Conservation (phyloP, 53 echinoderm and acorn worm genomes). For the Zoroaster sp. region DNA sequence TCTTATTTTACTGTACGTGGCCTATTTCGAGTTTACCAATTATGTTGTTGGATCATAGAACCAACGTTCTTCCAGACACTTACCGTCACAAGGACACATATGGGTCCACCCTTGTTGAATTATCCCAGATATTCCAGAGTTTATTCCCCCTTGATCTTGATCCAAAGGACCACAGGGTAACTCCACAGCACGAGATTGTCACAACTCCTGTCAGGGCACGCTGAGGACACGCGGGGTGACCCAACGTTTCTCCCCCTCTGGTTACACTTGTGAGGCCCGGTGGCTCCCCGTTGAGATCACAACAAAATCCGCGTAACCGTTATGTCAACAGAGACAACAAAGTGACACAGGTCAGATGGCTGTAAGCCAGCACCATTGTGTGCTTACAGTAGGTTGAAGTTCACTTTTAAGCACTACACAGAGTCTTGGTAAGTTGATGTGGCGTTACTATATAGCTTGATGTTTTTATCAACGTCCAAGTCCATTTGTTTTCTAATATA, state of each 20-base stretch:
- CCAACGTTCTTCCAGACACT: neutral
- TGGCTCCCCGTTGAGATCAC: constrained; percentile 24
- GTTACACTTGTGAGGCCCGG: neutral
- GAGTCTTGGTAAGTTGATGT: neutral
- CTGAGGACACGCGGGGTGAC: neutral
- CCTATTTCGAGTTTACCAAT: too few relatives aligned
- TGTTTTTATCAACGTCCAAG: neutral
- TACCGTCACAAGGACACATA: neutral
- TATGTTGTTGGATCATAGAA: too few relatives aligned
- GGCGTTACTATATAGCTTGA: neutral
- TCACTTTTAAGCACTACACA: neutral
- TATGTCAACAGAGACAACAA: constrained; percentile 16
- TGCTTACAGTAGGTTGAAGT: neutral
- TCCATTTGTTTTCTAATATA: neutral
- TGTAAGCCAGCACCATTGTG: neutral
- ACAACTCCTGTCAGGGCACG: neutral
- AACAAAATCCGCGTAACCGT: constrained; percentile 14
- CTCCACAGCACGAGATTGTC: neutral
- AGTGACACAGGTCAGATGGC: constrained; percentile 11
- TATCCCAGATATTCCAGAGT: neutral
- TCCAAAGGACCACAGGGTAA: neutral
- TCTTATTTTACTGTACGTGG: too few relatives aligned
- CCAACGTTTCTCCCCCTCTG: neutral
- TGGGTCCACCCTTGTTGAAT: neutral
- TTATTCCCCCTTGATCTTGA: neutral